Conservation (phyloP, 2,797 vertebrate genomes). For the Chelidonichthys spinosus region DNA sequence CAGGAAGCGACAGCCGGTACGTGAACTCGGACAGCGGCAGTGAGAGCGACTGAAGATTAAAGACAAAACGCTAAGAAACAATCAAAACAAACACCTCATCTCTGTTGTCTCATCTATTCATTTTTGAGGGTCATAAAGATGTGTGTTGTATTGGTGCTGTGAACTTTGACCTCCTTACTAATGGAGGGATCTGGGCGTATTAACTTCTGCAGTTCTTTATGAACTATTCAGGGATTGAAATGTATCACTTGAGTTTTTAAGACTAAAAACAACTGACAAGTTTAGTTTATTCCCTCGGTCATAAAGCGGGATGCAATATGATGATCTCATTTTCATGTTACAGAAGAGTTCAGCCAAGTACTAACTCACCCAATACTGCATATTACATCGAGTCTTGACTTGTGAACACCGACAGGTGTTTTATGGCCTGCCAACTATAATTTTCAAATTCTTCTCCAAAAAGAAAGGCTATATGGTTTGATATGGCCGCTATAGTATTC, state of each 20-base stretch:
- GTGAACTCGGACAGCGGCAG: slow-evolving; percentile 58
- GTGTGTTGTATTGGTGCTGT: background rate
- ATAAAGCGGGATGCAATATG: background rate
- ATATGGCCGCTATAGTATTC: too few species aligned
- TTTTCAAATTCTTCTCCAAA: too few species aligned
- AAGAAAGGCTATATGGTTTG: too few species aligned
- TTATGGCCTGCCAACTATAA: too few species aligned
- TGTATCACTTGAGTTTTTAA: too few species aligned
- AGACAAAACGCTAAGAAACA: background rate
- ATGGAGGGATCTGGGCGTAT: background rate
- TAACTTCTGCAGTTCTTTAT: background rate
- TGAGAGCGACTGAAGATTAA: slow-evolving; percentile 72
- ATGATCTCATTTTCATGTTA: background rate
- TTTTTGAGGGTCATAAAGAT: too few species aligned
- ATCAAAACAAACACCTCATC: background rate
- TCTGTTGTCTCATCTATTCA: background rate
- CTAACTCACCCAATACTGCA: too few species aligned
- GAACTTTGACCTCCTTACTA: background rate
- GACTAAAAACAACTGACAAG: too few species aligned
- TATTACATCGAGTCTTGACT: too few species aligned
- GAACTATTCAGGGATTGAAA: background rate
- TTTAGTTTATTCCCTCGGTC: too few species aligned
- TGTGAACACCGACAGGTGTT: too few species aligned
- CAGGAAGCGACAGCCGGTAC: slow-evolving; percentile 61
- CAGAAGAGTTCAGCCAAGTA: background rate